Conservation (phyloP, 2,797 vertebrate species). For the Potorous gilbertii region DNA sequence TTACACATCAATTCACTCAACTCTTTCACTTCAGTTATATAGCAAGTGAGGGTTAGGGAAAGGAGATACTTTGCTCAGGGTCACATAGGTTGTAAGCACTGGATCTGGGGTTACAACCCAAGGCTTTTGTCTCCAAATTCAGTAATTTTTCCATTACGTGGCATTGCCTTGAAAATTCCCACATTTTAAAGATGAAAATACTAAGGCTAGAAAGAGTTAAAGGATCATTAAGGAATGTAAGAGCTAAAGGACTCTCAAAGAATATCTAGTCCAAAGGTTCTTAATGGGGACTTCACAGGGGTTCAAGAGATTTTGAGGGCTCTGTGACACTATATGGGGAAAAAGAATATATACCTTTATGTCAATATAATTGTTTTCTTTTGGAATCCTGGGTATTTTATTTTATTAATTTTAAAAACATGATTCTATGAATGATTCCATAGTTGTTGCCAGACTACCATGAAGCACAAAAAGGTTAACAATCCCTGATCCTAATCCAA, state of each 20-base stretch:
- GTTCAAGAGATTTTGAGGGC: background rate
- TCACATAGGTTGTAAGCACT: background rate
- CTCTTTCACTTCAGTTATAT: background rate
- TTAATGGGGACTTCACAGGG: background rate
- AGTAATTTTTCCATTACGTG: background rate
- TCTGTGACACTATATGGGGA: background rate
- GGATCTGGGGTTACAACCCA: background rate
- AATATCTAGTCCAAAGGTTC: background rate
- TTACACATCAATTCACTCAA: background rate
- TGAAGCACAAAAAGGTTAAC: background rate
- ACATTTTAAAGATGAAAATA: background rate
- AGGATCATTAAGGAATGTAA: background rate
- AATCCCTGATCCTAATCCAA: background rate
- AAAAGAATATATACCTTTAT: background rate
- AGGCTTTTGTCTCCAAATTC: background rate
- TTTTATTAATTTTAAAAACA: background rate
- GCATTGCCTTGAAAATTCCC: background rate
- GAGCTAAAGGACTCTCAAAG: background rate
- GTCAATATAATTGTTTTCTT: background rate
- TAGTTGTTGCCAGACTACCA: background rate
- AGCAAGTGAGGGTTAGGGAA: background rate
- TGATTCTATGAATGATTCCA: background rate
- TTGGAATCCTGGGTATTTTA: background rate
- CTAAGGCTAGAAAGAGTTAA: background rate
- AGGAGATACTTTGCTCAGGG: background rate